phyloP scores from a whole-genome alignment of 1,140 invertebrate species.

The Temnothorax longispinosus region DNA sequence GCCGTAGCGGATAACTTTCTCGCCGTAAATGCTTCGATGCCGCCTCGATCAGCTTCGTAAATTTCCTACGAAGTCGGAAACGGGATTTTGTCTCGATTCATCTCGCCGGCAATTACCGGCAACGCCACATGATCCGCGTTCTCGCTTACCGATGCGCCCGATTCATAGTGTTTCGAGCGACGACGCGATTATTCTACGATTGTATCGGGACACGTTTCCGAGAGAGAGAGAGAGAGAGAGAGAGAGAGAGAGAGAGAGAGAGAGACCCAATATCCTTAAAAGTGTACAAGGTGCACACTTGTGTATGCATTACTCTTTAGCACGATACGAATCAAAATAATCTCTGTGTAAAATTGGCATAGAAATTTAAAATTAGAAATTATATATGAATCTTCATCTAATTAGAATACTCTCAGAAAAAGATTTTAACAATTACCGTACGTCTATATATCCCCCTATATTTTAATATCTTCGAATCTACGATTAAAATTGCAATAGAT shows the following conservation, averaged over 20 bases:
- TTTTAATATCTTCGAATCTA: background rate
- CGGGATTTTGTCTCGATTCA: constrained; percentile 75
- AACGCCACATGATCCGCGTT: constrained; percentile 73
- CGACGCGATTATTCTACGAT: constrained; percentile 66
- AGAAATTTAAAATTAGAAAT: background rate
- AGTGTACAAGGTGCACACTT: background rate
- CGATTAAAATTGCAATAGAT: background rate
- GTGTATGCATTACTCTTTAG: background rate
- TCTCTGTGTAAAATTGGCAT: background rate
- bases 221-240: no score
- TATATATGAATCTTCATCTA: background rate
- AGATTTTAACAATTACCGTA: background rate
- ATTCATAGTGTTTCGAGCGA: constrained; percentile 67
- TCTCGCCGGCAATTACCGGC: constrained; percentile 75
- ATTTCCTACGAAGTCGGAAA: constrained; percentile 76
- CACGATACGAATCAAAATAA: background rate
- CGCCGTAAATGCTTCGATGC: constrained; percentile 72
- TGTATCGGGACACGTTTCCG: constrained; percentile 45
- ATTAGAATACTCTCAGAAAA: background rate
- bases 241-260: no score
- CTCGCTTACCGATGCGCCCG: constrained; percentile 64
- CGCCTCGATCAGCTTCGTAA: constrained; percentile 67
- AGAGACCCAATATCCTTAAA: background rate
- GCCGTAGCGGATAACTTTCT: constrained; percentile 71
- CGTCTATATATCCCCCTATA: background rate